These are phyloP conservation scores for Aphidius gifuensis DNA, from an alignment of 1,140 invertebrate genomes.

Conservation along the genomic window DNA sequence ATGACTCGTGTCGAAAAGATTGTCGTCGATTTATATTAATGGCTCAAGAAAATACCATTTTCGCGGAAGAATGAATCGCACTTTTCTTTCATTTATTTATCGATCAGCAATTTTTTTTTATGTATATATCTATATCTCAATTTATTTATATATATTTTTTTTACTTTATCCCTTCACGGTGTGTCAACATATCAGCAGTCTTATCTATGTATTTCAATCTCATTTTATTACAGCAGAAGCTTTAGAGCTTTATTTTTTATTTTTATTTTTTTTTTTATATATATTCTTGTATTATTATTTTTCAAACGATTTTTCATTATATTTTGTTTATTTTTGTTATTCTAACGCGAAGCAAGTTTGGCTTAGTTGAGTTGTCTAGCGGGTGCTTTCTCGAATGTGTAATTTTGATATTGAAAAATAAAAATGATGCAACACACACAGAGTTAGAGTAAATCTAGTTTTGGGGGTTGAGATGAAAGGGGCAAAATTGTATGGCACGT, in stretches of 20 bases:
- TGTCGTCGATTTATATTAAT: slow-evolving; percentile 24
- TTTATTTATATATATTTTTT: slow-evolving; percentile 11
- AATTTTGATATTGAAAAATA: slow-evolving; percentile 23
- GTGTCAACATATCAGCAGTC: no score
- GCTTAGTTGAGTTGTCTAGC: no score
- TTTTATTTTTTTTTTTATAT: no score
- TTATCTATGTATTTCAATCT: no score
- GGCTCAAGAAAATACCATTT: slow-evolving; percentile 21
- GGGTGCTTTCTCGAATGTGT: slow-evolving; percentile 17
- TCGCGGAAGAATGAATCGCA: slow-evolving; percentile 15
- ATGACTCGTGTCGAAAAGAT: slow-evolving; percentile 13
- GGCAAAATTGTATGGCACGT: background rate
- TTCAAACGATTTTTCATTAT: no score
- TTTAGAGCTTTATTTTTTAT: no score
- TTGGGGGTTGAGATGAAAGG: background rate
- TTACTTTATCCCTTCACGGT: background rate
- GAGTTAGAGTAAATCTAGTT: background rate
- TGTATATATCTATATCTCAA: background rate
- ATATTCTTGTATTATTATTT: no score
- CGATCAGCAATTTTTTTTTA: background rate
- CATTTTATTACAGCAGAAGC: no score
- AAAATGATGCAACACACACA: background rate
- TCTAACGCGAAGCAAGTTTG: no score
- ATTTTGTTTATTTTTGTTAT: no score
- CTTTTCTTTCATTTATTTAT: slow-evolving; percentile 14